Base-by-base conservation (phyloP, 2,797 vertebrate species). In the Heteromormyrus szaboi region DNA sequence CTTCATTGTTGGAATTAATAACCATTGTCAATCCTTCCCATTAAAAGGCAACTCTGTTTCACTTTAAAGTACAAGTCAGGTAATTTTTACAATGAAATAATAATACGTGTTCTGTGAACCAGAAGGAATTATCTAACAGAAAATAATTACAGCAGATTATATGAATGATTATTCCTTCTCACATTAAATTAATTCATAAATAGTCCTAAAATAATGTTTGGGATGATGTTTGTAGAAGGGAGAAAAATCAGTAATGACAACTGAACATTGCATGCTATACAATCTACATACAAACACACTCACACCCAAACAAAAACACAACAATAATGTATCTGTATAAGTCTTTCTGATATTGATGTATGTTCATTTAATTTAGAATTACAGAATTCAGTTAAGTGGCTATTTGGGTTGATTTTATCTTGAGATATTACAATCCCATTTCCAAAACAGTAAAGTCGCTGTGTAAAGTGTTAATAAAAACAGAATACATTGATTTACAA, bases 161-260 rank as follows among this genome's bases (percentile, higher is more conserved):
- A 41, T 19, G 37, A 79, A 79, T 79, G 37, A 44, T 3, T n/a
- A 79, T 6, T 79, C 72, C 37, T 4, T 37, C 37, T 79, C 37
- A 79, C 37, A 41, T 79, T 79, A 79, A 79, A 76, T 76, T 41
- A 76, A 76, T 79, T 79, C 72, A 79, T 79, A 79, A 79, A 79
- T 79, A 68, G 62, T 68, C 62, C 11, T 14, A 68, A 68, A 68
- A 68, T 68, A 41, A 17, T 37, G 72, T 79, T 79, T 79, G 72
- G 37, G 68, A 76, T 76, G 68, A 76, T 76, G 14, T 17, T 41
- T 76, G 29, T 33, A 2, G 68, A 76, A 17, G 14, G 12, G 4
- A 79, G 72, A 79, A 44, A 44, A 79, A 44, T 79, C 72, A n/a
- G 17, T 37, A 19, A 79, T 79, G 37, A 79, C 72, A 79, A 19